Conservation (phyloP, 2,113 vertebrate species). For the Tyto alba region DNA sequence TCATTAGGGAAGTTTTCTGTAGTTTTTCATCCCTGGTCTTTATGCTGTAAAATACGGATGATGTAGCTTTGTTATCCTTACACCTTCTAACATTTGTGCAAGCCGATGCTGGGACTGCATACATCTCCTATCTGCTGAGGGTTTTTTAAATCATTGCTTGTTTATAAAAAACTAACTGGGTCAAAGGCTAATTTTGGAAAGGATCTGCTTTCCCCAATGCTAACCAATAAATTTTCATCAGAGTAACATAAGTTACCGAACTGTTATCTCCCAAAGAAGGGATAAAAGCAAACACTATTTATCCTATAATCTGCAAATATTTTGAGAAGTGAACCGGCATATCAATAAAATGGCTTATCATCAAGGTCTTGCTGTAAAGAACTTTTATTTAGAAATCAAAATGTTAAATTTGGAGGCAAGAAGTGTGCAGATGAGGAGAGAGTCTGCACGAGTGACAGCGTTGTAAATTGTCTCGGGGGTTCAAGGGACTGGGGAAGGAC, state of each 20-base stretch:
- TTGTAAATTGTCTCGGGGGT: conserved; percentile 23
- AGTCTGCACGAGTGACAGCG: neutral
- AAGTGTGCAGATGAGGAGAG: neutral
- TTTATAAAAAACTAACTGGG: conserved; percentile 18
- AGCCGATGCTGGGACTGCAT: neutral
- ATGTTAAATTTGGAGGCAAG: neutral
- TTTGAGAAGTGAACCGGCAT: neutral
- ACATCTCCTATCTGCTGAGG: neutral
- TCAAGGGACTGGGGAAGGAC: conserved; percentile 55
- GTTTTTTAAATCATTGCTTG: conserved; percentile 13
- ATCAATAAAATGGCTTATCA: conserved; percentile 10
- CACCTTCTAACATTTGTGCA: neutral
- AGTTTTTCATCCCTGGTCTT: neutral
- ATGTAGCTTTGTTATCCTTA: neutral
- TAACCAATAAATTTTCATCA: conserved; percentile 1
- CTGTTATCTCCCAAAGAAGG: neutral
- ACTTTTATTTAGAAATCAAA: conserved; percentile 22
- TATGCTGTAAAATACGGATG: neutral
- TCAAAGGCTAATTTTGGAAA: conserved; percentile 39
- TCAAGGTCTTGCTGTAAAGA: neutral
- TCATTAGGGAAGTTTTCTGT: conserved; percentile 31
- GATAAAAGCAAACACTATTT: conserved; percentile 25
- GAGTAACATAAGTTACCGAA: neutral
- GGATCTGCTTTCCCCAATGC: neutral
- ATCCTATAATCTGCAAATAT: conserved; percentile 33